A percentile compares a stretch with the other conserved stretches of the same genome.
These are phyloP conservation scores for Phodopus roborovskii DNA, from an alignment of 2,113 vertebrate species.

Conservation along the genomic window DNA sequence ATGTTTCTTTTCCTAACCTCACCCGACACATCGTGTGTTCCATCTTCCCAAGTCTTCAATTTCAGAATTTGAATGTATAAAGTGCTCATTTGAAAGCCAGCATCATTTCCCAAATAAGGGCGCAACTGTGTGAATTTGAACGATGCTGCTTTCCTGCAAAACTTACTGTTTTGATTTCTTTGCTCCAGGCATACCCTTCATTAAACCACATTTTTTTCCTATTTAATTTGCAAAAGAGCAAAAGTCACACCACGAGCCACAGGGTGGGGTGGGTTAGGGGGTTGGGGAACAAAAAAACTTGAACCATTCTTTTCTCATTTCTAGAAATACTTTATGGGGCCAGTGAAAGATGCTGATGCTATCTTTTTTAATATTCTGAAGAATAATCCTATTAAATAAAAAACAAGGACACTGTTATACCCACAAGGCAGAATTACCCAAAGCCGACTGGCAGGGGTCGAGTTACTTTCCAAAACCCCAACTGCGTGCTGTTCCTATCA, in stretches of 20 bases:
- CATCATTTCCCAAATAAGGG: not conserved
- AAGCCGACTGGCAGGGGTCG: constrained; percentile 84
- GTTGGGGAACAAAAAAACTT: constrained; percentile 77
- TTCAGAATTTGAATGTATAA: constrained; percentile 32
- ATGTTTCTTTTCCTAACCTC: not conserved
- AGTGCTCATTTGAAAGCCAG: not conserved
- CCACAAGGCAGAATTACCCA: constrained; percentile 88
- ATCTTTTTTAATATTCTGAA: constrained; percentile 91
- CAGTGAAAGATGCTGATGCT: constrained; percentile 90
- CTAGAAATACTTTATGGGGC: constrained; percentile 85
- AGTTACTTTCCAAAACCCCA: constrained; percentile 87
- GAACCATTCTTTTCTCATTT: constrained; percentile 83
- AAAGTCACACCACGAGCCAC: constrained; percentile 72
- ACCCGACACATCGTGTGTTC: not conserved
- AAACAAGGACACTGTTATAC: constrained; percentile 90
- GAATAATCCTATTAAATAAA: constrained; percentile 92
- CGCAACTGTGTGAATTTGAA: not conserved
- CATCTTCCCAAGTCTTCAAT: not conserved
- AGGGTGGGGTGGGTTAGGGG: no score
- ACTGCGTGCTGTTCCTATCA: constrained; percentile 84
- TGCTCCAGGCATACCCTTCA: constrained; percentile 15
- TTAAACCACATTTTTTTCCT: constrained; percentile 59
- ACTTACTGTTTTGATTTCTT: constrained; percentile 40
- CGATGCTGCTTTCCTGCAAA: constrained; percentile 3
- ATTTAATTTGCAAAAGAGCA: constrained; percentile 69